Conservation (phyloP, 1,140 invertebrate genomes). For the Caenorhabditis latens region DNA sequence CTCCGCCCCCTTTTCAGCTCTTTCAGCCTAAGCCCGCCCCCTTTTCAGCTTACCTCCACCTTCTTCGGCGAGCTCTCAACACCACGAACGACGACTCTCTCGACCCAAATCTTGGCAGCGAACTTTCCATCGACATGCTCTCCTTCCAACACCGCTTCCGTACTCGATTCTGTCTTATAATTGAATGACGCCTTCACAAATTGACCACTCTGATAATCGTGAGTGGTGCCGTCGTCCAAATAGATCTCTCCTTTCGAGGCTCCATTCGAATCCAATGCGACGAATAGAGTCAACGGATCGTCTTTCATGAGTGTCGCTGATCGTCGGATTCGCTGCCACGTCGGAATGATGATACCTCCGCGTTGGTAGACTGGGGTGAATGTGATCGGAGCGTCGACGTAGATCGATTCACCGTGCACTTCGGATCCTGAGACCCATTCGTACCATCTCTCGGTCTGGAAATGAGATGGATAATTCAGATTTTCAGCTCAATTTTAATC, state of each 20-base stretch:
- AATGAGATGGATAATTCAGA: no score
- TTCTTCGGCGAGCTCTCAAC: slow-evolving; percentile 21
- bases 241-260: slow-evolving; percentile 87
- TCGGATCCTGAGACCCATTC: slow-evolving; percentile 87
- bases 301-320: slow-evolving; percentile 87
- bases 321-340: slow-evolving; percentile 90
- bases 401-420: slow-evolving; percentile 81
- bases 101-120: slow-evolving; percentile 61
- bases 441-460: slow-evolving; percentile 85
- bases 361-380: slow-evolving; percentile 93
- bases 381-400: slow-evolving; percentile 82
- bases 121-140: slow-evolving; percentile 42
- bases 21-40: no score
- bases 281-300: slow-evolving; percentile 90
- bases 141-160: neutral
- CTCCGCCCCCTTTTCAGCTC: no score
- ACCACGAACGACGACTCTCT: slow-evolving; percentile 58
- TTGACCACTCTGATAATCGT: slow-evolving; percentile 83
- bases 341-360: slow-evolving; percentile 91
- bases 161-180: slow-evolving; percentile 69
- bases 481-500: no score
- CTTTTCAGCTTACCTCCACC: slow-evolving; percentile 24
- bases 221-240: slow-evolving; percentile 91
- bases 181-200: slow-evolving; percentile 68
- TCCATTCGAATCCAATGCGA: slow-evolving; percentile 84